Conservation (phyloP, 2,113 vertebrate species). For the Gymnocephalus cernua region DNA sequence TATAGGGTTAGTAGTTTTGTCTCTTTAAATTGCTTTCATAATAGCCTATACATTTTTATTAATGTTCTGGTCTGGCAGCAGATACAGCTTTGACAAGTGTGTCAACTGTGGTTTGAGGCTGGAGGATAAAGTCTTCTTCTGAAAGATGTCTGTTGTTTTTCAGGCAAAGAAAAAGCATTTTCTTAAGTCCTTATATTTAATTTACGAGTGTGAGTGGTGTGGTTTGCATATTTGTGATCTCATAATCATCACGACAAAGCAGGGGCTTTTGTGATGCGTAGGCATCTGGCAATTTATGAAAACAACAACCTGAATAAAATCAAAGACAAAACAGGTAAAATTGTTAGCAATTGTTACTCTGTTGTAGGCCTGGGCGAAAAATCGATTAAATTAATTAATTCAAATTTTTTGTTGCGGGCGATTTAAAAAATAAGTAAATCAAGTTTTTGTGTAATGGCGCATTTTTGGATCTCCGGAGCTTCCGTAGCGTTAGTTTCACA, state of each 20-base stretch:
- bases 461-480: too few relatives aligned
- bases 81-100: slow-evolving; percentile 2
- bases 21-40: background rate
- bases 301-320: slow-evolving; percentile 33
- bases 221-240: slow-evolving; percentile 31
- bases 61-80: slow-evolving; percentile 1
- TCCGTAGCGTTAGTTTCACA: too few relatives aligned
- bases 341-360: background rate
- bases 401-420: too few relatives aligned
- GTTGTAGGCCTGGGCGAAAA: too few relatives aligned
- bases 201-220: background rate
- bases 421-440: too few relatives aligned
- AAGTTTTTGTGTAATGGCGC: too few relatives aligned
- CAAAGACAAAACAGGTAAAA: background rate
- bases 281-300: slow-evolving; percentile 34
- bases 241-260: slow-evolving; percentile 16
- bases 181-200: background rate
- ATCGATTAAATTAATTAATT: too few relatives aligned
- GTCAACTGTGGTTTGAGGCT: slow-evolving; percentile 12
- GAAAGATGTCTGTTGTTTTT: slow-evolving; percentile 5
- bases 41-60: background rate
- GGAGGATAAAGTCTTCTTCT: background rate
- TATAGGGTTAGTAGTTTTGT: background rate
- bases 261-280: background rate
- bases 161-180: background rate